phyloP scores from a whole-genome alignment of 2,888 invertebrate genomes.

The Archips crataeganus region DNA sequence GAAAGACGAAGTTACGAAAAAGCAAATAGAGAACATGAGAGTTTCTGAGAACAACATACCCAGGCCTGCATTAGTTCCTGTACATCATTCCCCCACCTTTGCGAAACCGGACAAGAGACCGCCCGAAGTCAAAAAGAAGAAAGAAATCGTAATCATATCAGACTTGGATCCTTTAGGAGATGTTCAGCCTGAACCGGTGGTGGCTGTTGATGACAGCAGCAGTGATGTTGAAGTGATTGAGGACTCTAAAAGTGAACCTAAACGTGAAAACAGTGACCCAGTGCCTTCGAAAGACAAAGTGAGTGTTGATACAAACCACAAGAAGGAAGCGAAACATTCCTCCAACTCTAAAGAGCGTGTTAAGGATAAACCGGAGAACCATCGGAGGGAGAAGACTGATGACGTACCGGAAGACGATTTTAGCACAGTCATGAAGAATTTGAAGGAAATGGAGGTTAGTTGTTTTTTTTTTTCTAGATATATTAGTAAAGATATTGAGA shows the following conservation, averaged over 20 bases:
- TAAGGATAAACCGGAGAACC: slow-evolving; percentile 53
- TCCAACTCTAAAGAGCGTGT: slow-evolving; percentile 25
- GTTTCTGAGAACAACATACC: slow-evolving; percentile 75
- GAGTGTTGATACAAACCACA: slow-evolving; percentile 54
- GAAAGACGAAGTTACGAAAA: slow-evolving; percentile 65
- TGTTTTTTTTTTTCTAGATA: background rate
- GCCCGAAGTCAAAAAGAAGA: slow-evolving; percentile 76
- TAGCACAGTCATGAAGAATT: slow-evolving; percentile 70
- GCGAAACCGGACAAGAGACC: slow-evolving; percentile 78
- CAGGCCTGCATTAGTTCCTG: slow-evolving; percentile 70
- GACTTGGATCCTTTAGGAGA: slow-evolving; percentile 75
- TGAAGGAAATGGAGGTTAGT: slow-evolving; percentile 77
- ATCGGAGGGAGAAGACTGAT: slow-evolving; percentile 51
- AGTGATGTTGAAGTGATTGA: slow-evolving; percentile 82
- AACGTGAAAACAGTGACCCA: slow-evolving; percentile 61
- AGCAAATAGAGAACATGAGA: slow-evolving; percentile 72
- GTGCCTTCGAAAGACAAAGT: slow-evolving; percentile 77
- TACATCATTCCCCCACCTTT: slow-evolving; percentile 76
- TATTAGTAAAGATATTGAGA: too few species aligned
- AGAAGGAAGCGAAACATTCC: slow-evolving; percentile 43
- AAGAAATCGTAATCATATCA: slow-evolving; percentile 73
- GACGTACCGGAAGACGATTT: slow-evolving; percentile 70
- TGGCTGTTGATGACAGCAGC: slow-evolving; percentile 77
- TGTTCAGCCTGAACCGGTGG: slow-evolving; percentile 61
- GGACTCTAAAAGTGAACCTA: slow-evolving; percentile 61